Evolutionary conservation across 2,888 invertebrate genomes (phyloP), one percentile per base, ranked within the genome.

Genomic region (Stratiomys singularior): DNA sequence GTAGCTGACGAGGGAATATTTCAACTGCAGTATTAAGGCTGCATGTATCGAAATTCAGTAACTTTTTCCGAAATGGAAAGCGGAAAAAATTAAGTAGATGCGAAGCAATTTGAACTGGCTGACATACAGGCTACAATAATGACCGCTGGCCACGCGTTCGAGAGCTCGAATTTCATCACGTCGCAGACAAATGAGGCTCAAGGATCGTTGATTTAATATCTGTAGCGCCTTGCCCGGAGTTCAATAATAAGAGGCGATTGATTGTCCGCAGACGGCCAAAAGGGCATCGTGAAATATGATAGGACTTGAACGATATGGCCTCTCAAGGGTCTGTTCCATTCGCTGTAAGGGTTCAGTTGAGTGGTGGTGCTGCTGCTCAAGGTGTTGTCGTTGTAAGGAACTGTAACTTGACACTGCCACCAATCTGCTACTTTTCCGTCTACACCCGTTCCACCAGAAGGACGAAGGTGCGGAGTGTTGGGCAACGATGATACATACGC

Each of bases 111-210:
- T 60, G 69, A 69, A 69, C 69, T 69, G 69, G 23, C 69, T 69
- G 21, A 60, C 58, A 37, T 23, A 74, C 74, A 58, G 25, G 74
- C 37, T 23, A 58, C 60, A 74, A 76, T 76, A 67, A 77, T 77
- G 76, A 77, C 76, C 76, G 76, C 56, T 77, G 76, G 76, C 76
- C 76, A 77, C 76, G 76, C 76, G 76, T 66, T 77, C 76, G 56
- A 28, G 4, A 52, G 66, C 64, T 77, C 76, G 47, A 66, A 67
- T 77, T 77, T 66, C 76, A 30, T 66, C 64, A 46, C 28, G 63
- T 64, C 47, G 47, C 64, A 76, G 76, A 74, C 74, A 60, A 74
- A 60, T 25, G 18, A 74, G 74, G 74, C 56, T 74, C 74, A 74
- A 74, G 74, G 74, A 74, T 74, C 60, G 60, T 23, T 58, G 60